Evolutionary conservation across 2,797 vertebrate species (phyloP).

Genomic region (Champsocephalus esox): DNA sequence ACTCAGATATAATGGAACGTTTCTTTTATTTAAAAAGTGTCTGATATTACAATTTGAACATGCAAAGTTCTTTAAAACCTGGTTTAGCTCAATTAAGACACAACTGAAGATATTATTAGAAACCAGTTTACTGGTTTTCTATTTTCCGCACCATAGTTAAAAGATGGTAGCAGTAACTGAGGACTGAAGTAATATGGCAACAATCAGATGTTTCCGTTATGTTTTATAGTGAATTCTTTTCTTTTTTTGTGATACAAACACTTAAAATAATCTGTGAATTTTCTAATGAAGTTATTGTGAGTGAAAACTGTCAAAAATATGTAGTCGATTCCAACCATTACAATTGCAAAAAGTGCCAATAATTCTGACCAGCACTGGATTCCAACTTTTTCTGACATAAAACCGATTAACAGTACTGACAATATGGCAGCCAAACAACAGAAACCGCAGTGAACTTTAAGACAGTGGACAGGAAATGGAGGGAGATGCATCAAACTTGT

Average conservation of each 20-base stretch:
- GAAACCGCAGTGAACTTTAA: conserved; percentile 61
- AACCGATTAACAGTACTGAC: conserved; percentile 68
- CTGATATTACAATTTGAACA: conserved; percentile 29
- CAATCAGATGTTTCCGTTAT: conserved; percentile 8
- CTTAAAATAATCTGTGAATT: conserved; percentile 5
- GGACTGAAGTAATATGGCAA: conserved; percentile 39
- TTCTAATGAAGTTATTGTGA: neutral
- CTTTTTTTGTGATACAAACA: conserved; percentile 26
- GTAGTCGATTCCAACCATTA: conserved; percentile 10
- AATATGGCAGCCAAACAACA: conserved; percentile 80
- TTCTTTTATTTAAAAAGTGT: neutral
- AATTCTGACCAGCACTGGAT: conserved; percentile 51
- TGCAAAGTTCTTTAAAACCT: conserved; percentile 21
- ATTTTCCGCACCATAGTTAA: too few species aligned
- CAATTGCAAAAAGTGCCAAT: conserved; percentile 52
- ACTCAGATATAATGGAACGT: neutral
- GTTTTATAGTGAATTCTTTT: neutral
- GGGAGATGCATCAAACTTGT: conserved; percentile 30
- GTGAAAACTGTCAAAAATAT: conserved; percentile 22
- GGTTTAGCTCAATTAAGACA: conserved; percentile 7
- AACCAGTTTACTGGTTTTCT: neutral
- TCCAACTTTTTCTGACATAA: conserved; percentile 47
- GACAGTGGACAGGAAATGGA: conserved; percentile 56
- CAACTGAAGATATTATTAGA: conserved; percentile 13
- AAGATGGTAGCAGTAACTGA: conserved; percentile 31